Evolutionary conservation across 2,888 invertebrate species (phyloP).

Genomic region (Rhamnusium bicolor): DNA sequence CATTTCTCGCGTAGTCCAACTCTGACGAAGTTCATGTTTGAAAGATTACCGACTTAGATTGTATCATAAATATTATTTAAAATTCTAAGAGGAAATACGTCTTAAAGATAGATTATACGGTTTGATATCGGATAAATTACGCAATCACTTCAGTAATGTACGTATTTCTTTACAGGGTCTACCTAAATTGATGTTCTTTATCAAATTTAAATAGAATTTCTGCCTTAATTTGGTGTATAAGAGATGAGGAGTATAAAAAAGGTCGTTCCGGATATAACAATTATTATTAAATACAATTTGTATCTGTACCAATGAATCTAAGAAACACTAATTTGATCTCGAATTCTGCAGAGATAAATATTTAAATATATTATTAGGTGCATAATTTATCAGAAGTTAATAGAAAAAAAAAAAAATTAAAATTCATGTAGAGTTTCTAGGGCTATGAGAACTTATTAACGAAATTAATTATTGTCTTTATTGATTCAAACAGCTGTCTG

Average conservation of each 20-base stretch:
- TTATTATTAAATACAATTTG: conserved; percentile 2
- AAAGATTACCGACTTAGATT: not conserved
- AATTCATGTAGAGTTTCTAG: too few relatives aligned
- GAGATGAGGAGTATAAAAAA: not conserved
- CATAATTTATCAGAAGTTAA: too few relatives aligned
- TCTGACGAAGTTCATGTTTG: not conserved
- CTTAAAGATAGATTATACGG: not conserved
- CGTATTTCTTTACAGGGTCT: not conserved
- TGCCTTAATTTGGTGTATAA: conserved; percentile 1
- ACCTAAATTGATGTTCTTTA: conserved; percentile 12
- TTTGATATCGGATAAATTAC: conserved; percentile 13
- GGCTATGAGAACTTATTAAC: too few relatives aligned
- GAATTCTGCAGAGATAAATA: too few relatives aligned
- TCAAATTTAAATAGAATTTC: conserved; percentile 9
- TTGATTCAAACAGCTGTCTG: too few relatives aligned
- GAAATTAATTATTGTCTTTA: too few relatives aligned
- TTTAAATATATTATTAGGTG: too few relatives aligned
- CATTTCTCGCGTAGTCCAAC: not conserved
- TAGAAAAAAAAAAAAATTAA: too few relatives aligned
- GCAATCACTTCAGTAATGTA: conserved; percentile 1
- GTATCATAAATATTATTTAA: not conserved
- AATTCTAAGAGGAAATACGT: not conserved
- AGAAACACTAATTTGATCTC: too few relatives aligned
- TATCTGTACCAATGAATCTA: not conserved
- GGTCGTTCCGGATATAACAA: not conserved